Base-by-base conservation (phyloP, 2,888 invertebrate species). In the Rugalucina vietnamica region DNA sequence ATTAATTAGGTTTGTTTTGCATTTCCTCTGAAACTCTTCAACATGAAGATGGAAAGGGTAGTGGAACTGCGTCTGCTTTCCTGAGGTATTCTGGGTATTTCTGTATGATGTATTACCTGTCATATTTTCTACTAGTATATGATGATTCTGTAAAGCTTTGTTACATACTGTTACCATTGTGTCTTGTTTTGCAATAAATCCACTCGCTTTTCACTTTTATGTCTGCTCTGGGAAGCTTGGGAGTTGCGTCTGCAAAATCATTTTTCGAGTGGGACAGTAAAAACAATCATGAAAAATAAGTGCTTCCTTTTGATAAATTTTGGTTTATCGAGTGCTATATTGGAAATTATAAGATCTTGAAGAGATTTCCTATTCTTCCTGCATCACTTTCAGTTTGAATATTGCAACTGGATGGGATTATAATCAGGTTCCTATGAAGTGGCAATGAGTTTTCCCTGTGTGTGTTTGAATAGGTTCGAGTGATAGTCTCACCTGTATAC, bases 401-500 rank as follows among this genome's bases (percentile, higher is more conserved):
- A 65, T 34, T 34, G 29, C 34, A 12, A 34, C 34, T 65, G 65
- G 65, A 34, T 34, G 34, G 65, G 34, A 65, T 65, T 57, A 29
- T 32, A 65, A 34, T 65, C 21, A 4, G 18, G 14, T 34, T 65
- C 29, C 10, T 65, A 34, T 65, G 27, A 29, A 24, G 34, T 32
- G 32, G 34, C 34, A 34, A 65, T 65, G 4, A 32, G 21, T 65
- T 65, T 65, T 65, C 65, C 65, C 32, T 65, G 24, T 65, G 54
- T 65, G 57, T 72, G 50, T 72, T 72, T n/a, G 57, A 71, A 57
- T 72, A 72, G 79, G 79, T 72, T 79, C 24, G 49, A 43, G 39
- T 54, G 24, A 29, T 50, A 36, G 72, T 39, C 36, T 79, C 72
- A 72, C 72, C 79, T 79, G 57, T 72, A 27, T 36, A 72, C 18